Evolutionary conservation across 1,140 invertebrate species (phyloP).

Genomic region (Cotesia typhae): DNA sequence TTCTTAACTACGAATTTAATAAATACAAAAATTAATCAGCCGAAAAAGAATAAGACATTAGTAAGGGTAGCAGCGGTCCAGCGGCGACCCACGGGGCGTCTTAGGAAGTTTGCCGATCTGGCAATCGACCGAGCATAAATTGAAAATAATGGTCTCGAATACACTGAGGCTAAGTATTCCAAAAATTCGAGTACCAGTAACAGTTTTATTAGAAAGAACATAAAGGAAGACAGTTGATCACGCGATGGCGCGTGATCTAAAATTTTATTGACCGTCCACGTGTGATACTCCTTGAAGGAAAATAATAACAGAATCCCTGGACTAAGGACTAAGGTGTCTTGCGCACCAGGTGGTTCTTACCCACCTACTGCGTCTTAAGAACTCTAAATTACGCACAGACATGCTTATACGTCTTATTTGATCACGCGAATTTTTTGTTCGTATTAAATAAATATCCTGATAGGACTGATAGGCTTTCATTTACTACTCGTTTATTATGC

Average conservation of each 20-base stretch:
- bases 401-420: conserved; percentile 60
- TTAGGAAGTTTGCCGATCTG: conserved; percentile 53
- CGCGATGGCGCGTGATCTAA: conserved; percentile 27
- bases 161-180: neutral
- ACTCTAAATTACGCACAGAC: conserved; percentile 63
- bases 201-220: neutral
- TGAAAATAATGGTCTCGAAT: conserved; percentile 57
- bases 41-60: neutral
- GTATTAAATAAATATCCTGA: no score
- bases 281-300: conserved; percentile 18
- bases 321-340: conserved; percentile 54
- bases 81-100: conserved; percentile 41
- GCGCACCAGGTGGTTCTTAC: conserved; percentile 57
- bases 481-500: no score
- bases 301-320: conserved; percentile 14
- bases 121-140: conserved; percentile 55
- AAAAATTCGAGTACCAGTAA: neutral
- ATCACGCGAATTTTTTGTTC: conserved; percentile 35
- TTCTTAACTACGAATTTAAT: no score
- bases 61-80: neutral
- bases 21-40: conserved; percentile 4
- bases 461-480: no score
- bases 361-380: conserved; percentile 60
- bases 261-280: conserved; percentile 4
- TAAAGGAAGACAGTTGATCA: conserved; percentile 8